A percentile compares a stretch with the other conserved stretches of the same genome.
These are phyloP conservation scores for Phasianus colchicus DNA, from an alignment of 2,113 vertebrate species.

Conservation along the genomic window DNA sequence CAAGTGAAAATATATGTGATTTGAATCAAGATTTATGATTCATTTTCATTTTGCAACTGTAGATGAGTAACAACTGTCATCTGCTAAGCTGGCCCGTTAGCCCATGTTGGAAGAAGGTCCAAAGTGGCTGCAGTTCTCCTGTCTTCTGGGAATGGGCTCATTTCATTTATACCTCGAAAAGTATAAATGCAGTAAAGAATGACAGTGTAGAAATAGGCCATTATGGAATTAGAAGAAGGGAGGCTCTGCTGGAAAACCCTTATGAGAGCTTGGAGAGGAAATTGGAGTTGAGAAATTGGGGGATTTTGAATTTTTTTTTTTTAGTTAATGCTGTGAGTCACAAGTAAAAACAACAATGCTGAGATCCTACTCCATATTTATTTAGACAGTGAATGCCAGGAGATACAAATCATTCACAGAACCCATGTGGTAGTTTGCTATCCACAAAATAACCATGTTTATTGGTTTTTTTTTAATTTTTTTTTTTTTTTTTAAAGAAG, in stretches of 20 bases:
- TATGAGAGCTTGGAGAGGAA: not conserved
- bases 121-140: accelerated
- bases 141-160: not conserved
- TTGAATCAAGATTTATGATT: not conserved
- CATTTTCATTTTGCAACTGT: conserved; percentile 15
- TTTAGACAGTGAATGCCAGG: not conserved
- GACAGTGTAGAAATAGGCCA: not conserved
- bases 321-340: not conserved
- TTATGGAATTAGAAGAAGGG: not conserved
- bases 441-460: not conserved
- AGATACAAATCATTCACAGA: not conserved
- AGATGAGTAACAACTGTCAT: conserved; percentile 7
- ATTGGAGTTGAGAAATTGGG: not conserved
- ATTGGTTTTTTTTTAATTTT: not conserved
- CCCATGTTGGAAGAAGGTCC: not conserved
- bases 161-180: not conserved
- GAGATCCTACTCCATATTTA: not conserved
- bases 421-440: not conserved
- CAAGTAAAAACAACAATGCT: not conserved
- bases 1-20: not conserved
- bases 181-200: not conserved
- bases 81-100: not conserved
- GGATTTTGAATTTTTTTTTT: not conserved
- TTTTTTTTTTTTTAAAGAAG: not conserved
- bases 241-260: conserved; percentile 1